phyloP scores from a whole-genome alignment of 2,113 vertebrate genomes.

The Catharus bicknelli region DNA sequence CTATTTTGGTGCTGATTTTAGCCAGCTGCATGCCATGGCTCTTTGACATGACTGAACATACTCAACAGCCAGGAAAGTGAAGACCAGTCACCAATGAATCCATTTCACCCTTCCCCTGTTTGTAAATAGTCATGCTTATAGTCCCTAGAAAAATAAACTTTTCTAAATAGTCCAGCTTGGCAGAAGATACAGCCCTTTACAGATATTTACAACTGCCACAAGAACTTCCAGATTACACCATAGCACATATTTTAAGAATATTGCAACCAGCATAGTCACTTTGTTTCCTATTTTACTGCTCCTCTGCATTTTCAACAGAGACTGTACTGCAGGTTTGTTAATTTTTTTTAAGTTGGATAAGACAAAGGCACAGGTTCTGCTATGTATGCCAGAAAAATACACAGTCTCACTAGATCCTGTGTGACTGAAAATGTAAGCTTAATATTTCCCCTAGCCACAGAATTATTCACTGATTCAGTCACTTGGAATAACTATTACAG shows the following conservation, averaged over 20 bases:
- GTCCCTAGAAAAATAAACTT: neutral
- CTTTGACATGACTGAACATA: neutral
- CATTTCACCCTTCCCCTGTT: neutral
- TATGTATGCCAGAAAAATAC: neutral
- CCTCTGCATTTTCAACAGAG: neutral
- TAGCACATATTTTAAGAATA: fast-evolving
- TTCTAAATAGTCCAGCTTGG: neutral
- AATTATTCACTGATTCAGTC: neutral
- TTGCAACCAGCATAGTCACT: neutral
- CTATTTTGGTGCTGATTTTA: neutral
- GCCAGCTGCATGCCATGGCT: neutral
- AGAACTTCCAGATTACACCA: neutral
- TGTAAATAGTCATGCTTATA: neutral
- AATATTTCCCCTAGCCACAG: neutral
- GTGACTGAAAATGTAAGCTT: neutral
- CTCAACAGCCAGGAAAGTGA: neutral
- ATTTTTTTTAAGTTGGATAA: neutral
- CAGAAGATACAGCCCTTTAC: neutral
- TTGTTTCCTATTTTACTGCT: neutral
- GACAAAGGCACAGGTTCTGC: neutral
- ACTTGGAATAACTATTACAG: neutral
- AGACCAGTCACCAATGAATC: neutral
- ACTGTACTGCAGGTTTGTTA: neutral
- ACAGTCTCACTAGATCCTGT: neutral
- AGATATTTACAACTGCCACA: neutral